Evolutionary conservation across 2,888 invertebrate genomes (phyloP).

Genomic region (Oithona nana): DNA sequence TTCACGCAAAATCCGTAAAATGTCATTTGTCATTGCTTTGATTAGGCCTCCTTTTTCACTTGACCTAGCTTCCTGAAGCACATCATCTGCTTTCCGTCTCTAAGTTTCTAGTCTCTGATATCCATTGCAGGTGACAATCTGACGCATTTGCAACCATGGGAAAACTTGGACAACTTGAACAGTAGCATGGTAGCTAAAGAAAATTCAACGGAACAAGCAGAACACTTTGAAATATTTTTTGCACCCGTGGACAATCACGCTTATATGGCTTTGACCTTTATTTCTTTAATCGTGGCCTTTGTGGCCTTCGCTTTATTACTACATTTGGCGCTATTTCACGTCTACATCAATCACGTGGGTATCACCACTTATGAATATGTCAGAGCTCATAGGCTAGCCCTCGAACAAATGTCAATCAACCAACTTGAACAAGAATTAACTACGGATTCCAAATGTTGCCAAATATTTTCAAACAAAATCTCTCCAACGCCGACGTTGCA

Average conservation of each 20-base stretch:
- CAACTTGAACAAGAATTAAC: neutral
- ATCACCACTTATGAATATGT: conserved; percentile 81
- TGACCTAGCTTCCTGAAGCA: too few relatives aligned
- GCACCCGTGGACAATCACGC: conserved; percentile 36
- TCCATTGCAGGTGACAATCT: conserved; percentile 35
- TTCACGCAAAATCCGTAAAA: too few relatives aligned
- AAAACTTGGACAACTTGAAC: conserved; percentile 5
- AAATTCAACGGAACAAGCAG: neutral
- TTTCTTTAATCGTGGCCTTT: conserved; percentile 38
- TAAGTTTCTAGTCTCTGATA: too few relatives aligned
- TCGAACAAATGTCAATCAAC: neutral
- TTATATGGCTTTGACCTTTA: conserved; percentile 23
- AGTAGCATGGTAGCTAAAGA: conserved; percentile 4
- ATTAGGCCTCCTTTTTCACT: too few relatives aligned
- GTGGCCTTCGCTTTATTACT: conserved; percentile 53
- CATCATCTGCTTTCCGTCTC: too few relatives aligned
- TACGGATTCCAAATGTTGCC: neutral
- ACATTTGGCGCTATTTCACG: conserved; percentile 69
- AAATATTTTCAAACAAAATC: neutral
- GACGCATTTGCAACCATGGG: conserved; percentile 35
- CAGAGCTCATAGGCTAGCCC: conserved; percentile 25
- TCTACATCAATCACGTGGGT: conserved; percentile 62
- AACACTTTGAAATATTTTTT: conserved; percentile 20
- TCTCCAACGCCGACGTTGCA: neutral
- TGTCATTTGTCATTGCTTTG: too few relatives aligned